Evolutionary conservation across 2,113 vertebrate genomes (phyloP), one percentile per base, ranked within the genome.

Genomic region (Uria lomvia): DNA sequence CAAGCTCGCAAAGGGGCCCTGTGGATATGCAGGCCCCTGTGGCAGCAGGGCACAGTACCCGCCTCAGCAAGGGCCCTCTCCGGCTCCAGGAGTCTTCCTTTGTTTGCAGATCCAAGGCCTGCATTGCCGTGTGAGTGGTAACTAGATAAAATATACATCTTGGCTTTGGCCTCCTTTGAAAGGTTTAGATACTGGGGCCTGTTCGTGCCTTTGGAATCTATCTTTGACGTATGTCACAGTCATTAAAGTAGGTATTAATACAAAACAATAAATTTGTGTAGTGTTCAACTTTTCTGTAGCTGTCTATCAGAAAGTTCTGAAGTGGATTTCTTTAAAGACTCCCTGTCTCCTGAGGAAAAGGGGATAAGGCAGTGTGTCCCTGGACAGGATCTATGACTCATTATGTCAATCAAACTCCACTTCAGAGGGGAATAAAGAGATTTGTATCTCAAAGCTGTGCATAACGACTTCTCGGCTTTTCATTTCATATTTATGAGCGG

Each of bases 381-480:
- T 98, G 98, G 98, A 98, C 98, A 98, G 98, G 98, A 98, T 98
- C 98, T 98, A 97, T 98, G 98, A 98, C 98, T 98, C 98, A 98
- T 98, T 98, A 98, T 98, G 98, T 98, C 98, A 98, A 98, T 98
- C 98, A 98, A 98, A 98, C 95, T 91, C 96, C 97, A 98, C 98
- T 98, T 98, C 98, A 98, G 98, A 98, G 94, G 98, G 98, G 98
- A 98, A 98, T 98, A 98, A 98, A 98, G 98, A 98, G 98, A 98
- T 98, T 98, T 98, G 98, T 98, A 98, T 98, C 98, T 98, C 98
- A 98, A 98, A 98, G 98, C 98, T 97, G 97, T 97, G 96, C 98
- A 98, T 98, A 98, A 98, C 98, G 98, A 98, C 98, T 98, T 98
- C 97, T 97, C 93, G 47, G 98, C 98, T 98, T 98, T 98, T 98